Conservation (phyloP, 2,113 vertebrate species). For the Mirza zaza region DNA sequence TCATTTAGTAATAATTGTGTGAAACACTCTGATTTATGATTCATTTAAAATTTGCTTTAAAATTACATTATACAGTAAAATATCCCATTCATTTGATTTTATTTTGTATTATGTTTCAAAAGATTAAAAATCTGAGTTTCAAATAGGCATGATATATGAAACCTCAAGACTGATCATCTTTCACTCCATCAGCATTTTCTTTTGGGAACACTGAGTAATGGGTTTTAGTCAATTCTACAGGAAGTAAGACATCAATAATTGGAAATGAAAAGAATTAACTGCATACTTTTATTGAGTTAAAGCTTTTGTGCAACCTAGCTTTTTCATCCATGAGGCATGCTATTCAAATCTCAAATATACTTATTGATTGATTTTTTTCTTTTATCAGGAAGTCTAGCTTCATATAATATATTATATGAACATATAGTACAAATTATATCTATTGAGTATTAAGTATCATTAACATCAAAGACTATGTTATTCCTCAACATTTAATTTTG, state of each 20-base stretch:
- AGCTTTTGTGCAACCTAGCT: neutral
- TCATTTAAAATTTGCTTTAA: conserved; percentile 22
- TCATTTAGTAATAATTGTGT: neutral
- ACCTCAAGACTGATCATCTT: neutral
- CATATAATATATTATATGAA: neutral
- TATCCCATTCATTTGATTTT: conserved; percentile 21
- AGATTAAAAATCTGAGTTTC: neutral
- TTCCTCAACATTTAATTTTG: neutral
- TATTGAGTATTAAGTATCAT: neutral
- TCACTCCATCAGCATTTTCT: conserved; percentile 3
- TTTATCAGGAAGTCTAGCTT: neutral
- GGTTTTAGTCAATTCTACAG: neutral
- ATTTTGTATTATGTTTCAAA: conserved; percentile 29
- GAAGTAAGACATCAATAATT: conserved; percentile 16
- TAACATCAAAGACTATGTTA: neutral
- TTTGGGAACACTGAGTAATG: neutral
- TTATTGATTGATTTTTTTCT: neutral
- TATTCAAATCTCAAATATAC: neutral
- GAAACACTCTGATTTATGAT: neutral
- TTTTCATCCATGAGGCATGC: neutral
- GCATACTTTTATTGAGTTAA: conserved; percentile 14
- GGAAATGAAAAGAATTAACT: conserved; percentile 28
- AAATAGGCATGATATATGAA: neutral
- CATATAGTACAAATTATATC: neutral
- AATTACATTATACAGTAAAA: conserved; percentile 15